These are phyloP conservation scores for Aphelenchoides besseyi DNA, from an alignment of 1,140 invertebrate genomes.

Conservation along the genomic window DNA sequence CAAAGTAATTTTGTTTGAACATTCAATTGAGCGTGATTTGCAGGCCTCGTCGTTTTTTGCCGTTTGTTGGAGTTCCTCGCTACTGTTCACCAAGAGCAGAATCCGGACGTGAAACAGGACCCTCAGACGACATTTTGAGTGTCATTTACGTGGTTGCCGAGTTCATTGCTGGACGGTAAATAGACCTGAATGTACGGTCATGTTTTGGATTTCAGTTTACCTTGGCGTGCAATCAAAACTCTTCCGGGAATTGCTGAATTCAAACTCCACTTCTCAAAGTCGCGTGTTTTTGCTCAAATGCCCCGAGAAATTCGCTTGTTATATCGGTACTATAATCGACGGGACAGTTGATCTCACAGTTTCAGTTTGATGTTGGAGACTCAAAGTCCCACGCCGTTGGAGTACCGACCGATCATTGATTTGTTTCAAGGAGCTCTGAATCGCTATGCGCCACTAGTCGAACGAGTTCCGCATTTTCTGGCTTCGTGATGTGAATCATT, in stretches of 20 bases:
- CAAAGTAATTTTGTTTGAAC: background rate
- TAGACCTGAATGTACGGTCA: background rate
- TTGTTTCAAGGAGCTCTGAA: conserved; percentile 6
- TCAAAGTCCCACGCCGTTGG: background rate
- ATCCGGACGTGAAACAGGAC: conserved; percentile 21
- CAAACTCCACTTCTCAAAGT: background rate
- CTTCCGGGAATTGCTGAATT: background rate
- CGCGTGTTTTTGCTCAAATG: conserved; percentile 20
- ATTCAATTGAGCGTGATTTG: background rate
- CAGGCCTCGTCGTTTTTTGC: conserved; percentile 23
- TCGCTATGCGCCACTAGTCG: background rate
- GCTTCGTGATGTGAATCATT: background rate
- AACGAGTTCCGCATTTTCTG: conserved; percentile 7
- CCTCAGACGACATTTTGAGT: conserved; percentile 32
- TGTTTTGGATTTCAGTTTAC: conserved; percentile 16
- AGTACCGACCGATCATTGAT: conserved; percentile 16
- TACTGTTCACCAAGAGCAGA: conserved; percentile 25
- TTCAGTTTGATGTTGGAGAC: conserved; percentile 2
- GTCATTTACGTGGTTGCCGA: conserved; percentile 36
- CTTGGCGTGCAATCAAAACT: conserved; percentile 29
- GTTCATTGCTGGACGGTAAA: conserved; percentile 30
- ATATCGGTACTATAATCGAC: conserved; percentile 26
- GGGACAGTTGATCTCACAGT: background rate
- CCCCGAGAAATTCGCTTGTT: conserved; percentile 30
- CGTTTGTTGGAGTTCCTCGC: conserved; percentile 28